Conservation (phyloP, 92 coral and sea anemone genomes). For the Zoanthus sociatus region DNA sequence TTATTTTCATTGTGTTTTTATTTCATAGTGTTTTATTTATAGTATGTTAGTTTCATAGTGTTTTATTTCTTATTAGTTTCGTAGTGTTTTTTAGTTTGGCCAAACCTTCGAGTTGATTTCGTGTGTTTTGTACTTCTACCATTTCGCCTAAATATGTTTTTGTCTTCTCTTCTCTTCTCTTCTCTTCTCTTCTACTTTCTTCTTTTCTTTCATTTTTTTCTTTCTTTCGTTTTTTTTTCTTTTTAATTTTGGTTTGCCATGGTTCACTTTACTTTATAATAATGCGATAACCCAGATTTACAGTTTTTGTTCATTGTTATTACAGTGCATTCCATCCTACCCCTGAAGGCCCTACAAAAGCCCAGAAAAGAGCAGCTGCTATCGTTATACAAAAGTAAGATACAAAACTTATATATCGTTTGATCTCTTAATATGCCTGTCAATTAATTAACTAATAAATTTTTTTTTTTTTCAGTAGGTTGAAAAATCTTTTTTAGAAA, state of each 20-base stretch:
- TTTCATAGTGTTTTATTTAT: too few species aligned
- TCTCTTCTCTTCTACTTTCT: not conserved
- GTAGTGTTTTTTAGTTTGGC: too few species aligned
- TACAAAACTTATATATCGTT: too few species aligned
- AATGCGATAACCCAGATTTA: not conserved
- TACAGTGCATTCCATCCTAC: slow-evolving; percentile 76
- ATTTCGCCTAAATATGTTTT: not conserved
- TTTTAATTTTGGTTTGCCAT: not conserved
- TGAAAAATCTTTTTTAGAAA: not conserved
- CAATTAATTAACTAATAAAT: too few species aligned
- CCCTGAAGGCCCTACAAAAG: slow-evolving; percentile 93
- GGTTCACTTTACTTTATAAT: too few species aligned
- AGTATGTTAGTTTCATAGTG: too few species aligned
- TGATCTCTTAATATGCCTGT: too few species aligned
- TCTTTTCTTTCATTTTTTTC: not conserved
- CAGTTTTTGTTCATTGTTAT: not conserved
- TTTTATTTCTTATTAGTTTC: too few species aligned
- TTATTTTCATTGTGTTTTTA: too few species aligned
- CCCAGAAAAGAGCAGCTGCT: slow-evolving; percentile 94
- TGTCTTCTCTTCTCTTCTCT: not conserved
- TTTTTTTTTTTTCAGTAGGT: not conserved
- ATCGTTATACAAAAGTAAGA: slow-evolving; percentile 90
- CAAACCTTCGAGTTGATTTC: too few species aligned
- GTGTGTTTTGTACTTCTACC: not conserved
- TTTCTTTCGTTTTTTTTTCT: not conserved